Evolutionary conservation across 2,888 invertebrate genomes (phyloP).

Genomic region (Drosophila pseudotalamancana): DNA sequence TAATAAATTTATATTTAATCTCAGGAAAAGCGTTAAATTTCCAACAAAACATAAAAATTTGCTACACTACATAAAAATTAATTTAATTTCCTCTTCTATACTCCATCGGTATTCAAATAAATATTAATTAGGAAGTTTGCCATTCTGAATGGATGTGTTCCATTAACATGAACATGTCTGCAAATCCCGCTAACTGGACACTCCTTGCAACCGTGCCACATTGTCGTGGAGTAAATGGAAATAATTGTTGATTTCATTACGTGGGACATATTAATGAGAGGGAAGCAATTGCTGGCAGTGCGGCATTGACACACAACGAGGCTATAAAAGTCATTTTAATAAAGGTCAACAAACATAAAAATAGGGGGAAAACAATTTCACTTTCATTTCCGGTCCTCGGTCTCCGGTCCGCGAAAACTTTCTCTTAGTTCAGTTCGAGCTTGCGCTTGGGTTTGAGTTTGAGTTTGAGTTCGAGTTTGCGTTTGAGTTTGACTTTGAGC

Average conservation of each 20-base stretch:
- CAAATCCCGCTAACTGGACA: not conserved
- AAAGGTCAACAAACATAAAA: constrained; percentile 58
- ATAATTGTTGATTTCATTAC: constrained; percentile 48
- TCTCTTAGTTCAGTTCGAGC: constrained; percentile 11
- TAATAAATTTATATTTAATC: too few relatives aligned
- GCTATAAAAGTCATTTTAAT: constrained; percentile 52
- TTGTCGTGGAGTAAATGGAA: not conserved
- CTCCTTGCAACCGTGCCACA: not conserved
- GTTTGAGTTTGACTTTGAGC: constrained; percentile 12
- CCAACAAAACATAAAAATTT: too few relatives aligned
- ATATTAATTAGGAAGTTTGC: not conserved
- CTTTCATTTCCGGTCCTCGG: constrained; percentile 53
- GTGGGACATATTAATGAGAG: constrained; percentile 36
- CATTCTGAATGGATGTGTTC: not conserved
- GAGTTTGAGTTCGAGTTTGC: constrained; percentile 5
- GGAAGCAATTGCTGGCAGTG: not conserved
- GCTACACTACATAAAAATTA: too few relatives aligned
- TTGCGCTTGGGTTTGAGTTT: constrained; percentile 11
- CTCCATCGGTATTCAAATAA: not conserved
- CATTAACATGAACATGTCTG: constrained; percentile 1
- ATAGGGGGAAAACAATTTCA: constrained; percentile 53
- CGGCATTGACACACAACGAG: constrained; percentile 5
- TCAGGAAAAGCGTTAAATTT: too few relatives aligned
- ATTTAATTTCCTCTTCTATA: not conserved
- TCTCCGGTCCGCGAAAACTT: constrained; percentile 32